These are phyloP conservation scores for Ovibos moschatus DNA, from an alignment of 2,113 vertebrate species.

Conservation along the genomic window DNA sequence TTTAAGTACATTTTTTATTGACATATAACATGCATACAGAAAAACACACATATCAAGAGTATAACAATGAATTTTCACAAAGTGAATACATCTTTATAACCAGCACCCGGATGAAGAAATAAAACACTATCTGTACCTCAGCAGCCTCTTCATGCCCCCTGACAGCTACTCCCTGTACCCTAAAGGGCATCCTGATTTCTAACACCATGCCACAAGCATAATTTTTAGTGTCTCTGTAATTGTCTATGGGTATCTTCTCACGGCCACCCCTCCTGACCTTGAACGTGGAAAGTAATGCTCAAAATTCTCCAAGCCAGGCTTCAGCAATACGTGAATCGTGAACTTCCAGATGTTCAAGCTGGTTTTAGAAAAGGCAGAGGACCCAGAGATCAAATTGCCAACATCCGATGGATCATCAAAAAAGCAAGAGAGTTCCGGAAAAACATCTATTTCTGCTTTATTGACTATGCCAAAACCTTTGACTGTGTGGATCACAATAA, in stretches of 20 bases:
- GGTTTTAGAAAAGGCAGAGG: no score
- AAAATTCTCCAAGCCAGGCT: no score
- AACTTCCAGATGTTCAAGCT: no score
- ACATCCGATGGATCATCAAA: fast-evolving
- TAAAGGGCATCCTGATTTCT: neutral
- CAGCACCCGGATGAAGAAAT: neutral
- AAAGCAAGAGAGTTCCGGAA: no score
- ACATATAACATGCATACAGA: neutral
- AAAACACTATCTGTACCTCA: neutral
- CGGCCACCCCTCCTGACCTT: no score
- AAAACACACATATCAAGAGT: neutral
- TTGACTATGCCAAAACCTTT: no score
- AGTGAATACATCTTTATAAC: neutral
- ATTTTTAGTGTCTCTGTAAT: constrained; percentile 3
- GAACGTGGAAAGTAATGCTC: no score
- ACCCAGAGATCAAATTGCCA: no score
- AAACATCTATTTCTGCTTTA: no score
- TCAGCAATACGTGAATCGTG: fast-evolving
- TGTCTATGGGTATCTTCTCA: neutral
- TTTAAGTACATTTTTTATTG: neutral
- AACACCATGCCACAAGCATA: neutral
- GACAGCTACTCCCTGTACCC: neutral
- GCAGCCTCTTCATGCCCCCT: neutral
- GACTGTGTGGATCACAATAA: no score
- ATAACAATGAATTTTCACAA: neutral